A percentile compares a stretch with the other conserved stretches of the same genome.
Evolutionary conservation across 2,888 invertebrate species (phyloP).

Genomic region (Geophilus truncorum): DNA sequence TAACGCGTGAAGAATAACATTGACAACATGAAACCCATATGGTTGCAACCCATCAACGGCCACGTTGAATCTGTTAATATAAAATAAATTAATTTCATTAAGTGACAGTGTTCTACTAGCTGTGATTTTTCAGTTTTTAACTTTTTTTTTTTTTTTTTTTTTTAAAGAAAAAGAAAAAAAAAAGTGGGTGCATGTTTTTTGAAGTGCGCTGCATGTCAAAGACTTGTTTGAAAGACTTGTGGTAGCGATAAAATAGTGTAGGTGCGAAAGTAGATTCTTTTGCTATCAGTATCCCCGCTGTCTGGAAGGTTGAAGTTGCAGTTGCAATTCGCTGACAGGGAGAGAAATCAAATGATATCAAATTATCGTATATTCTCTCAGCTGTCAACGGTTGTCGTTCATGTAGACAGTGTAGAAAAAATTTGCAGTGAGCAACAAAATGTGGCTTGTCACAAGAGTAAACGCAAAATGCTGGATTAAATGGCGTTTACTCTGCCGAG

Average conservation of each 20-base stretch:
- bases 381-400: neutral
- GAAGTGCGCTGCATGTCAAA: neutral
- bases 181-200: no score
- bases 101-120: no score
- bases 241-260: neutral
- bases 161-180: no score
- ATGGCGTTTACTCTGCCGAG: neutral
- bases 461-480: neutral
- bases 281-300: neutral
- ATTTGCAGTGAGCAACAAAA: neutral
- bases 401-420: neutral
- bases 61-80: neutral
- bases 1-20: neutral
- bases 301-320: neutral
- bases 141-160: no score
- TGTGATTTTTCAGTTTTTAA: no score
- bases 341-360: neutral
- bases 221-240: neutral
- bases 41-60: neutral
- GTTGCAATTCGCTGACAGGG: neutral
- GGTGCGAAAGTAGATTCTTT: neutral
- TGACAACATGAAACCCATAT: neutral
- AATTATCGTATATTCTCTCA: neutral
- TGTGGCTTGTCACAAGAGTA: neutral
- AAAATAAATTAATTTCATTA: neutral